phyloP scores from a whole-genome alignment of 92 coral and sea anemone genomes.

The Galaxea fascicularis region DNA sequence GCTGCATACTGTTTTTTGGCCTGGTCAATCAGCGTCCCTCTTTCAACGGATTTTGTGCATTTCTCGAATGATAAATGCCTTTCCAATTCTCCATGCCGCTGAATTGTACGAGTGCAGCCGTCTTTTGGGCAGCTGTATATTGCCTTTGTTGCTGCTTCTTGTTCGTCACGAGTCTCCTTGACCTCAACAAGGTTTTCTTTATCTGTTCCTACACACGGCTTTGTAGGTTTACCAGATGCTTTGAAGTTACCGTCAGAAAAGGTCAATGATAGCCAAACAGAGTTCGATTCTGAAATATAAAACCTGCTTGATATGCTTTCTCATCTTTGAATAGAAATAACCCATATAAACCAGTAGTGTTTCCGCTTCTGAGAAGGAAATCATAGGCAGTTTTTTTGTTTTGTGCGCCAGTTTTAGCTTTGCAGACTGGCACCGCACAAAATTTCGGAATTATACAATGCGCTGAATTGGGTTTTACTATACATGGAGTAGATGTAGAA shows the following conservation, averaged over 20 bases:
- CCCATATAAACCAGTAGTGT: slow-evolving; percentile 1
- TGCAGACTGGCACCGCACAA: slow-evolving; percentile 4
- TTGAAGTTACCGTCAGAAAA: slow-evolving; percentile 42
- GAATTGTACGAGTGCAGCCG: slow-evolving; percentile 39
- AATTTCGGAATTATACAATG: slow-evolving; percentile 5
- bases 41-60: slow-evolving; percentile 34
- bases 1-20: slow-evolving; percentile 24
- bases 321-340: neutral
- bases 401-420: slow-evolving; percentile 7
- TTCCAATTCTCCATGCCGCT: slow-evolving; percentile 43
- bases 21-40: slow-evolving; percentile 14
- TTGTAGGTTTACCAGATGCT: neutral
- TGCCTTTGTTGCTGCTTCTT: slow-evolving; percentile 12
- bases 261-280: slow-evolving; percentile 10
- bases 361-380: neutral
- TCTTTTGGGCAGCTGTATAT: slow-evolving; percentile 45
- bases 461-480: slow-evolving; percentile 1
- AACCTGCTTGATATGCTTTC: neutral
- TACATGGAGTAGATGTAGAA: neutral
- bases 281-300: slow-evolving; percentile 16
- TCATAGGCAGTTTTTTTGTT: slow-evolving; percentile 7
- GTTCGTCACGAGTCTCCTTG: neutral
- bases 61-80: slow-evolving; percentile 20
- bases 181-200: slow-evolving; percentile 1
- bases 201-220: neutral